phyloP scores from a whole-genome alignment of 2,888 invertebrate genomes.

The Leucania comma region DNA sequence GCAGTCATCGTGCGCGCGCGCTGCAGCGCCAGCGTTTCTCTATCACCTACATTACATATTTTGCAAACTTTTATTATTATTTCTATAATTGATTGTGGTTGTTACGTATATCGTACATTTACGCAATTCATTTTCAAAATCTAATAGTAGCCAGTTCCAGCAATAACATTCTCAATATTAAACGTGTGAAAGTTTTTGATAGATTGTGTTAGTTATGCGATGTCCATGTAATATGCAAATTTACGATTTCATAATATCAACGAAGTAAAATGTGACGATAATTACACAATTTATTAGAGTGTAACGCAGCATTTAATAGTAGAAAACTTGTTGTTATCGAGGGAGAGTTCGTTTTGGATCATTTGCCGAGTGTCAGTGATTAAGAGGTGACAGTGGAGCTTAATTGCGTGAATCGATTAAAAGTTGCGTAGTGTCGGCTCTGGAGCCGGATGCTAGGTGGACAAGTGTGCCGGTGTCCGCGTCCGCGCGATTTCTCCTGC shows the following conservation, averaged over 20 bases:
- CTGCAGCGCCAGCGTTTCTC: slow-evolving; percentile 77
- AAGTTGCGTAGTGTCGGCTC: slow-evolving; percentile 66
- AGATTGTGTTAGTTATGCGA: slow-evolving; percentile 68
- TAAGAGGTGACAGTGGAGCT: slow-evolving; percentile 63
- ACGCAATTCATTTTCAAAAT: slow-evolving; percentile 49
- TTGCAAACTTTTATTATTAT: slow-evolving; percentile 52
- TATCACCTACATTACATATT: slow-evolving; percentile 56
- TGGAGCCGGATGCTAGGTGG: slow-evolving; percentile 78
- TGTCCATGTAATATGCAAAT: slow-evolving; percentile 74
- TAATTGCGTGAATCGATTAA: slow-evolving; percentile 61
- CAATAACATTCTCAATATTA: slow-evolving; percentile 42
- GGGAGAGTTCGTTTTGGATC: slow-evolving; percentile 66
- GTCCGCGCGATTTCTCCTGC: slow-evolving; percentile 84
- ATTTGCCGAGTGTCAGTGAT: slow-evolving; percentile 62
- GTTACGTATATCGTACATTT: slow-evolving; percentile 49
- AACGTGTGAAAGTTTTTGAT: slow-evolving; percentile 71
- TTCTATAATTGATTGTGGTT: slow-evolving; percentile 52
- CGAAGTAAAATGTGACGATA: slow-evolving; percentile 70
- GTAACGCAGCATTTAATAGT: slow-evolving; percentile 50
- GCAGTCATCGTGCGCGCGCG: slow-evolving; percentile 84
- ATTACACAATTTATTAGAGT: slow-evolving; percentile 68
- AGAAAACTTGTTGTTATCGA: slow-evolving; percentile 63
- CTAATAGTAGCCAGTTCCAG: slow-evolving; percentile 24
- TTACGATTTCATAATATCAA: slow-evolving; percentile 70
- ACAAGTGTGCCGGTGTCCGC: slow-evolving; percentile 83